phyloP scores from a whole-genome alignment of 2,888 invertebrate genomes.

The Pseudanteris insignis region DNA sequence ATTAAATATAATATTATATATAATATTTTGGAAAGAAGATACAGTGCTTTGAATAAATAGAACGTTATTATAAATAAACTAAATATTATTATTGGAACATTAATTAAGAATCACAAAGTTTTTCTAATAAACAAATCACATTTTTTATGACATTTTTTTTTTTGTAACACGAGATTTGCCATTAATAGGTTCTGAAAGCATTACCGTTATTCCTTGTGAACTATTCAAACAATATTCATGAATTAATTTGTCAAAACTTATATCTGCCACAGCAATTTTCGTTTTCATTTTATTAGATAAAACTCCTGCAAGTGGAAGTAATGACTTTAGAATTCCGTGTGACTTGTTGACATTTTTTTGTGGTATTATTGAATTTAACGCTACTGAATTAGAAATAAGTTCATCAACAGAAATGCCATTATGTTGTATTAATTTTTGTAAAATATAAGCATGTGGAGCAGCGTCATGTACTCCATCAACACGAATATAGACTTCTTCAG shows the following conservation, averaged over 20 bases:
- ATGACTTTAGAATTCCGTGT: not conserved
- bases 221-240: constrained; percentile 2
- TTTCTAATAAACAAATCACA: too few relatives aligned
- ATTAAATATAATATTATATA: too few relatives aligned
- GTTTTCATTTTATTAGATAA: constrained; percentile 1
- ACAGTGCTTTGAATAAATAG: too few relatives aligned
- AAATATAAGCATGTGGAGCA: constrained; percentile 10
- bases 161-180: too few relatives aligned
- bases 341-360: not conserved
- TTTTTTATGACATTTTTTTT: too few relatives aligned
- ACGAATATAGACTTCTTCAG: constrained; percentile 1
- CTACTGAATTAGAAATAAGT: not conserved
- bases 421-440: constrained; percentile 12
- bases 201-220: too few relatives aligned
- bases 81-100: too few relatives aligned
- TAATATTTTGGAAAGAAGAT: too few relatives aligned
- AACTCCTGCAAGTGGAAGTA: constrained; percentile 1
- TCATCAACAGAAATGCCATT: constrained; percentile 5
- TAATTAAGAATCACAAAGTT: too few relatives aligned
- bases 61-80: too few relatives aligned
- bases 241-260: constrained; percentile 6
- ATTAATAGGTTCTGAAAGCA: too few relatives aligned
- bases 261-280: constrained; percentile 1
- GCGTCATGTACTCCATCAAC: constrained; percentile 1
- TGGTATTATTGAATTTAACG: not conserved